Conservation (phyloP, 2,113 vertebrate species). For the Phrynosoma blainvillii region DNA sequence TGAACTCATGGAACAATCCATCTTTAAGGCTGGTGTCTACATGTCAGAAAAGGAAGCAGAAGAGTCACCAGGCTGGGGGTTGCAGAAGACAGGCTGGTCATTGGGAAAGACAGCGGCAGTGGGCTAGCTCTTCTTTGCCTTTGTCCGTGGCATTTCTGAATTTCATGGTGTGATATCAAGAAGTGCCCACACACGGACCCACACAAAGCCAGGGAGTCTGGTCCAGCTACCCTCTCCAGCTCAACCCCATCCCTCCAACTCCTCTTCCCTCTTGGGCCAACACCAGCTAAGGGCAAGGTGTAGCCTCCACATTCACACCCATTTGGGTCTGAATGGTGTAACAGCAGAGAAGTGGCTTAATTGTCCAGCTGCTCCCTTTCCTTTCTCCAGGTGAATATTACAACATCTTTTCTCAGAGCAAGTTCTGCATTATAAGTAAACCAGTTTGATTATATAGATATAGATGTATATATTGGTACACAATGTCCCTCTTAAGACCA, state of each 20-base stretch:
- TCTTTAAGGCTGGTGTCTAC: constrained; percentile 99
- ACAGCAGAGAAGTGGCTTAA: neutral
- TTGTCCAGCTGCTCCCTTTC: neutral
- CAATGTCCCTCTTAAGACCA: too few relatives aligned
- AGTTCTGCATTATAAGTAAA: too few relatives aligned
- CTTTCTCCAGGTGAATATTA: too few relatives aligned
- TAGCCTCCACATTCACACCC: neutral
- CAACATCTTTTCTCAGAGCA: neutral
- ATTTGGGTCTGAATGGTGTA: neutral
- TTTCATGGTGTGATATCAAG: too few relatives aligned
- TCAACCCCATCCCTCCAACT: neutral
- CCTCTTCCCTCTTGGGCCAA: neutral
- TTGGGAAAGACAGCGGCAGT: neutral
- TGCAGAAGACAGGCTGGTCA: neutral
- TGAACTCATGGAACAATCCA: constrained; percentile 98
- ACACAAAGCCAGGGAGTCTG: too few relatives aligned
- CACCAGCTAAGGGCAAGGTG: neutral
- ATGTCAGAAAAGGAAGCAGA: constrained; percentile 36
- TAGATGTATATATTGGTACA: too few relatives aligned
- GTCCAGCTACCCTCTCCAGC: too few relatives aligned
- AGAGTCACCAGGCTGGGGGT: neutral
- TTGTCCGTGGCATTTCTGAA: too few relatives aligned
- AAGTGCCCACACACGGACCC: too few relatives aligned
- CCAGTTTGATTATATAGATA: too few relatives aligned
- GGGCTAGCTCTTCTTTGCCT: neutral